These are phyloP conservation scores for Agrochola macilenta DNA, from an alignment of 2,888 invertebrate species.

Conservation along the genomic window DNA sequence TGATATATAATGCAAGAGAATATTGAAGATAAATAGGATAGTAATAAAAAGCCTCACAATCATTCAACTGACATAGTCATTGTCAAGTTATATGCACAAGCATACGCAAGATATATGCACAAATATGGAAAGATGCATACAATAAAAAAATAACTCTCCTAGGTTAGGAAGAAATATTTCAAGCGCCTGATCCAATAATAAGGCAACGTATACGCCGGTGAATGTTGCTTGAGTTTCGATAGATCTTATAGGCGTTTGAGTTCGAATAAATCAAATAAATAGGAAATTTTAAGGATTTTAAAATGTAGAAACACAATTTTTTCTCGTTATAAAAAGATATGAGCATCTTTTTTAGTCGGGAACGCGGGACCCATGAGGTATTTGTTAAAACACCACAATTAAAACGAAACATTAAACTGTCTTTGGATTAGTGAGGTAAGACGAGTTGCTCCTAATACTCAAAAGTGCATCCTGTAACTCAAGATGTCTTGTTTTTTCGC, in stretches of 20 bases:
- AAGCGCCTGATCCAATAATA: slow-evolving; percentile 43
- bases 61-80: background rate
- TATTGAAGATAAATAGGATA: background rate
- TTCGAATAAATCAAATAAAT: background rate
- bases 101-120: background rate
- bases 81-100: background rate
- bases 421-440: slow-evolving; percentile 70
- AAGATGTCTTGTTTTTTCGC: slow-evolving; percentile 87
- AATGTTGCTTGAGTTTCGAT: slow-evolving; percentile 25
- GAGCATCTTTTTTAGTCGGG: background rate
- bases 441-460: slow-evolving; percentile 75
- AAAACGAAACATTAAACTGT: slow-evolving; percentile 72
- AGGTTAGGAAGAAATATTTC: background rate
- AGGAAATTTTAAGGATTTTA: background rate
- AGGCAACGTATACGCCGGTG: slow-evolving; percentile 39
- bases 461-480: slow-evolving; percentile 88
- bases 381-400: slow-evolving; percentile 39
- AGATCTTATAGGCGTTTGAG: slow-evolving; percentile 38
- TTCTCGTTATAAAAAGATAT: background rate
- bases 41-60: background rate
- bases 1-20: background rate
- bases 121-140: background rate
- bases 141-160: background rate
- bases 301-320: background rate
- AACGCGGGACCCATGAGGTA: accelerated